phyloP scores from a whole-genome alignment of 2,797 vertebrate genomes.

The Enteromius argenteus region DNA sequence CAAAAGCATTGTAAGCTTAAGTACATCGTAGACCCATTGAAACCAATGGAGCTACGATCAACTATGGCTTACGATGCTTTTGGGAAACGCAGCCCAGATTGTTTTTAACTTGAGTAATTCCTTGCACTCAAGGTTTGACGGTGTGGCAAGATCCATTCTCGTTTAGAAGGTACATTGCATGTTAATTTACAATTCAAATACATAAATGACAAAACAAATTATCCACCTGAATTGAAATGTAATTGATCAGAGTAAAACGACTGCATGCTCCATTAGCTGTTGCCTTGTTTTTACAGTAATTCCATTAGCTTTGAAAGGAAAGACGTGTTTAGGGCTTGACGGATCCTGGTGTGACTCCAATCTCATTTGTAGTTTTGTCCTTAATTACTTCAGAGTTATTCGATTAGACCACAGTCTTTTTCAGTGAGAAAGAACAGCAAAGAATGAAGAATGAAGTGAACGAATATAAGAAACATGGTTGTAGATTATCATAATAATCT shows the following conservation, averaged over 20 bases:
- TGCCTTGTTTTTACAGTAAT: conserved; percentile 47
- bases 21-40: no score
- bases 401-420: conserved; percentile 33
- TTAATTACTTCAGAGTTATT: conserved; percentile 50
- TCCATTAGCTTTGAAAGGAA: conserved; percentile 50
- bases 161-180: background rate
- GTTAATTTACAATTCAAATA: background rate
- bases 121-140: background rate
- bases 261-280: conserved; percentile 26
- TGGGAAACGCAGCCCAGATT: background rate
- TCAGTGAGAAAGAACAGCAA: conserved; percentile 14
- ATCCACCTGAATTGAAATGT: background rate
- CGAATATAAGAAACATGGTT: background rate
- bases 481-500: conserved; percentile 20
- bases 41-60: no score
- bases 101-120: background rate
- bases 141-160: background rate
- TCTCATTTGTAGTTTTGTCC: conserved; percentile 49
- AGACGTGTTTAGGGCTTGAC: conserved; percentile 41
- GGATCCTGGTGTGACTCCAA: conserved; percentile 41
- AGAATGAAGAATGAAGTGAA: background rate
- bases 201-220: background rate
- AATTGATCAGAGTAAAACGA: background rate
- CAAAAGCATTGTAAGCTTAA: no score
- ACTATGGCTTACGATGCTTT: no score